phyloP scores from a whole-genome alignment of 2,113 vertebrate genomes.

The Xenopus laevis region DNA sequence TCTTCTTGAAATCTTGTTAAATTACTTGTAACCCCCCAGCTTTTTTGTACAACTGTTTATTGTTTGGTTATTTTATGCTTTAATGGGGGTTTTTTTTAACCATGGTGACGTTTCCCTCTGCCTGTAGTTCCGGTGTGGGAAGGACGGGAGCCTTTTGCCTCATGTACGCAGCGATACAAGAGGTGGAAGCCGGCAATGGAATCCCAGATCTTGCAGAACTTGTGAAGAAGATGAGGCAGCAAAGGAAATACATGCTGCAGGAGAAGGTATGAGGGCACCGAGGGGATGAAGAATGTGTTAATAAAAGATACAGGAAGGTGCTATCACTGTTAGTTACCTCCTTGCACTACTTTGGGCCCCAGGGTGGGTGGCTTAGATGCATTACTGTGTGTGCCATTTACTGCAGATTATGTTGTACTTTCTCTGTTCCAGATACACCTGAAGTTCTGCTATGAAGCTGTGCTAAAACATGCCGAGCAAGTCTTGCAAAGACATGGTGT shows the following conservation, averaged over 20 bases:
- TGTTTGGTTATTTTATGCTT: too few species aligned
- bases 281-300: background rate
- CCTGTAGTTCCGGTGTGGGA: conserved; percentile 84
- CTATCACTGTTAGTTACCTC: too few species aligned
- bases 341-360: too few species aligned
- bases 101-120: too few species aligned
- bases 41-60: too few species aligned
- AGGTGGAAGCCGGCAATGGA: conserved; percentile 86
- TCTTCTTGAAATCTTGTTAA: too few species aligned
- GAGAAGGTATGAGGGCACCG: conserved; percentile 72
- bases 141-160: conserved; percentile 88
- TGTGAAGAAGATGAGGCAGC: conserved; percentile 85
- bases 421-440: conserved; percentile 76
- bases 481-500: conserved; percentile 87
- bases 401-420: too few species aligned
- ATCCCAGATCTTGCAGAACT: conserved; percentile 78
- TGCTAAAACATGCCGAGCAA: conserved; percentile 83
- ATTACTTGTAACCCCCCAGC: too few species aligned
- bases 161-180: conserved; percentile 85
- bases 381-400: too few species aligned
- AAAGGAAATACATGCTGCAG: conserved; percentile 96
- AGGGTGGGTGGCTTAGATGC: too few species aligned
- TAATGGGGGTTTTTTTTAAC: too few species aligned
- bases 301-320: too few species aligned
- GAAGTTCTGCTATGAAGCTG: conserved; percentile 84